Percentiles rank a stretch among this genome's conserved stretches.
Conservation (phyloP, 2,797 vertebrate species). For the Tenualosa ilisha region DNA sequence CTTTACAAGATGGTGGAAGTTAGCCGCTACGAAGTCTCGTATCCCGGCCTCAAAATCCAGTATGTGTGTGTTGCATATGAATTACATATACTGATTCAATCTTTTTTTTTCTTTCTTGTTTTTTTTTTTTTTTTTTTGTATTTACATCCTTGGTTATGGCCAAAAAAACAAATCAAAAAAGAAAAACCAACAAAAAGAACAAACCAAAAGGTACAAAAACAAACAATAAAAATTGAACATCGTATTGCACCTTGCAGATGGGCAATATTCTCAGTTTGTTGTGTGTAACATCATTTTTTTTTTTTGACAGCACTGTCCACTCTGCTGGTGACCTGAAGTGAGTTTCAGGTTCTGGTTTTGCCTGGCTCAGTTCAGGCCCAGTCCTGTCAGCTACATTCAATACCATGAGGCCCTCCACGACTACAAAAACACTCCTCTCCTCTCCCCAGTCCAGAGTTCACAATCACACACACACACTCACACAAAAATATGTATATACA, state of each 20-base stretch:
- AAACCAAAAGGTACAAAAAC: conserved; percentile 61
- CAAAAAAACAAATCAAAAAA: conserved; percentile 56
- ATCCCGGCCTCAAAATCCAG: conserved; percentile 58
- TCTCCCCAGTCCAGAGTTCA: conserved; percentile 56
- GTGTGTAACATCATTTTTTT: conserved; percentile 63
- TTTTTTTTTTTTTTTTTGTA: conserved; percentile 56
- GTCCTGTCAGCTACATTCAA: conserved; percentile 84
- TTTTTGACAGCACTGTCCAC: conserved; percentile 69
- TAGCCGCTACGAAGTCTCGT: conserved; percentile 38
- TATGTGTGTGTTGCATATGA: conserved; percentile 66
- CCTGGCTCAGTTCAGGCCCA: conserved; percentile 70
- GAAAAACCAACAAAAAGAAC: conserved; percentile 42
- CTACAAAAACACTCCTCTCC: conserved; percentile 62
- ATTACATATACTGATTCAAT: conserved; percentile 54
- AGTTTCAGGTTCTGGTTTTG: conserved; percentile 67
- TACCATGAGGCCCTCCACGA: conserved; percentile 74
- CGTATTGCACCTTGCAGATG: conserved; percentile 78
- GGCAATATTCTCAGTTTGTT: conserved; percentile 75
- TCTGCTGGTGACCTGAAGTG: conserved; percentile 84
- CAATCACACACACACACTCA: not conserved
- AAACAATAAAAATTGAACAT: conserved; percentile 64
- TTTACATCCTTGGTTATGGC: conserved; percentile 79
- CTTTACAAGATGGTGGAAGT: conserved; percentile 64
- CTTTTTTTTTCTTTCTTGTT: conserved; percentile 39
- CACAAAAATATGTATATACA: not conserved